Percentiles rank a stretch among this genome's conserved stretches.
These are phyloP conservation scores for Ictalurus furcatus DNA, from an alignment of 2,113 vertebrate species.

Conservation along the genomic window DNA sequence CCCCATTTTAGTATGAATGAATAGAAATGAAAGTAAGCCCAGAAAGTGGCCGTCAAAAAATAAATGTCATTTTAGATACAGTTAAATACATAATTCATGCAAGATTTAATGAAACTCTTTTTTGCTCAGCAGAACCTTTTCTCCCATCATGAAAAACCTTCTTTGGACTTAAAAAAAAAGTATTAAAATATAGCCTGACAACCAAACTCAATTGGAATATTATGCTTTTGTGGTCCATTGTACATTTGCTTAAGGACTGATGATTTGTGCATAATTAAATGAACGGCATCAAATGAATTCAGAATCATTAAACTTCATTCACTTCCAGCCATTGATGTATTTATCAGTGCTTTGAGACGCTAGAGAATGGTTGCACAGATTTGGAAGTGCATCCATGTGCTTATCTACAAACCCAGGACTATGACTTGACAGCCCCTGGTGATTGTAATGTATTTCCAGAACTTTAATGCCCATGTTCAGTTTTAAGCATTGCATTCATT, in stretches of 20 bases:
- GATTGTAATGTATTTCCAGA: not conserved
- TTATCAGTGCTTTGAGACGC: not conserved
- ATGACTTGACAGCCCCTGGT: not conserved
- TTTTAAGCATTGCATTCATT: not conserved
- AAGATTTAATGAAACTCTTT: not conserved
- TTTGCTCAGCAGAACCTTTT: conserved; percentile 13
- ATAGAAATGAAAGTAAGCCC: not conserved
- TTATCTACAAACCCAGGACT: not conserved
- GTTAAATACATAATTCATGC: not conserved
- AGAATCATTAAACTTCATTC: not conserved
- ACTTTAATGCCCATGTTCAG: not conserved
- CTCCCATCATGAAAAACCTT: not conserved
- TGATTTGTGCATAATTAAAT: not conserved
- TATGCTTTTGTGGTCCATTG: not conserved
- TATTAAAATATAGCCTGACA: not conserved
- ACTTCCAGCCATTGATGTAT: not conserved
- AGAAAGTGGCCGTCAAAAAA: not conserved
- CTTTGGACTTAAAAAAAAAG: not conserved
- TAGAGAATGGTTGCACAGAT: not conserved
- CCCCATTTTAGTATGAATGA: not conserved
- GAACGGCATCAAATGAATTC: not conserved
- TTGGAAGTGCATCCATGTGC: not conserved
- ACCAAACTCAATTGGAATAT: not conserved
- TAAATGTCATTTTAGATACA: not conserved
- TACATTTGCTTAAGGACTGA: not conserved